These are phyloP conservation scores for Toxonevra muliebris DNA, from an alignment of 2,888 invertebrate species.

Conservation along the genomic window DNA sequence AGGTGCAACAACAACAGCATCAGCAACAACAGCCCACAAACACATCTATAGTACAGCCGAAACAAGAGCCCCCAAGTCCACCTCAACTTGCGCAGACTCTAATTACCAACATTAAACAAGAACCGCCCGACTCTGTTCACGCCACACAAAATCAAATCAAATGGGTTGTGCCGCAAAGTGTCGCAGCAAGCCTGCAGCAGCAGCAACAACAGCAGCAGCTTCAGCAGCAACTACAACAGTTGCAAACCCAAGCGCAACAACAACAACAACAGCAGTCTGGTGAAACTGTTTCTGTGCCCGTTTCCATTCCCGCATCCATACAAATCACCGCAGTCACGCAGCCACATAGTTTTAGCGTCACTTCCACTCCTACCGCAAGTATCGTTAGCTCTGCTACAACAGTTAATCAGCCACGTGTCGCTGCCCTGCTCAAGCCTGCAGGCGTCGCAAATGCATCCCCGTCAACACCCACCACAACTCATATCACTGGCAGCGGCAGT, in stretches of 20 bases:
- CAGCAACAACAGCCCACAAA: slow-evolving; percentile 21
- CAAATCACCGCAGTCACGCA: slow-evolving; percentile 44
- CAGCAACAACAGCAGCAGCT: slow-evolving; percentile 43
- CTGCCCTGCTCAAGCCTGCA: slow-evolving; percentile 40
- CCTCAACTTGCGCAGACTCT: slow-evolving; percentile 54
- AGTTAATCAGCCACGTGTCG: slow-evolving; percentile 31
- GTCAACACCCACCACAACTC: slow-evolving; percentile 35
- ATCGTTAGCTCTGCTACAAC: no score
- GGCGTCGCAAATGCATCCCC: slow-evolving; percentile 20
- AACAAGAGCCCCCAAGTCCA: slow-evolving; percentile 61
- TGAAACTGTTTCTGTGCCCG: slow-evolving; percentile 43
- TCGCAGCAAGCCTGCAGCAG: slow-evolving; percentile 42
- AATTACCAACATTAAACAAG: slow-evolving; percentile 61
- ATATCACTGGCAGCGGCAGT: slow-evolving; percentile 32
- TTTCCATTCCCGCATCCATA: slow-evolving; percentile 43
- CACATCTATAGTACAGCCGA: slow-evolving; percentile 49
- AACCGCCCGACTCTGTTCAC: slow-evolving; percentile 54
- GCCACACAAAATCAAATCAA: slow-evolving; percentile 51
- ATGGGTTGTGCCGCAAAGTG: slow-evolving; percentile 53
- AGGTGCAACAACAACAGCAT: slow-evolving; percentile 23
- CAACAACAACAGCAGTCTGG: slow-evolving; percentile 55
- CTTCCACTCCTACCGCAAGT: slow-evolving; percentile 9
- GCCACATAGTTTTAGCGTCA: slow-evolving; percentile 29
- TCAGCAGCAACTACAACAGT: slow-evolving; percentile 40
- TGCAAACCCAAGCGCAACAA: slow-evolving; percentile 53